Evolutionary conservation across 2,113 vertebrate species (phyloP).

Genomic region (Takifugu bimaculatus): DNA sequence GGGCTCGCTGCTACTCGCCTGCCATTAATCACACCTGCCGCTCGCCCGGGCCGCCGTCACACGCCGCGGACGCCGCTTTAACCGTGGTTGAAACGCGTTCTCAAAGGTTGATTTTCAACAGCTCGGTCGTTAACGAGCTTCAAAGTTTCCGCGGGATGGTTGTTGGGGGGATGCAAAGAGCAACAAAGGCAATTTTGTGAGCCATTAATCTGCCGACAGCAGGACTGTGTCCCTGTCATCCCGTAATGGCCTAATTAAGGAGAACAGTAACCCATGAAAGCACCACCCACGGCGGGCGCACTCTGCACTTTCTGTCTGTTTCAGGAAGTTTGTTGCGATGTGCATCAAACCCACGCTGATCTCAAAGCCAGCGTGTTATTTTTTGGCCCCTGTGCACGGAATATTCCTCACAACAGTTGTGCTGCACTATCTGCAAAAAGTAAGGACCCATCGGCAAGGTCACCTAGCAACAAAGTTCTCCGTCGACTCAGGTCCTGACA

Average conservation of each 20-base stretch:
- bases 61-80: too few species aligned
- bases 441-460: too few species aligned
- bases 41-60: background rate
- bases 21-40: slow-evolving; percentile 10
- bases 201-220: slow-evolving; percentile 48
- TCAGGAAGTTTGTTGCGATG: slow-evolving; percentile 5
- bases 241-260: slow-evolving; percentile 57
- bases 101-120: slow-evolving; percentile 28
- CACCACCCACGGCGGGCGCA: slow-evolving; percentile 36
- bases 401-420: too few species aligned
- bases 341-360: background rate
- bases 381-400: too few species aligned
- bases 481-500: too few species aligned
- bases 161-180: slow-evolving; percentile 29
- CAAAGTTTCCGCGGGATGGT: slow-evolving; percentile 36
- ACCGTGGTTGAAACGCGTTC: slow-evolving; percentile 9
- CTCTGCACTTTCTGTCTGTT: background rate
- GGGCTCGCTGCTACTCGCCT: slow-evolving; percentile 16
- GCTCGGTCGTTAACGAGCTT: slow-evolving; percentile 45
- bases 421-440: too few species aligned
- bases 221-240: slow-evolving; percentile 35
- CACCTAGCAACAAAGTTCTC: too few species aligned
- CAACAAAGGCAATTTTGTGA: slow-evolving; percentile 57
- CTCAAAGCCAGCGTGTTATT: too few species aligned
- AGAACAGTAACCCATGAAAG: slow-evolving; percentile 39